Percentiles rank a stretch among this genome's conserved stretches.
Conservation (phyloP, 2,888 invertebrate genomes). For the Podotricha telesiphe region DNA sequence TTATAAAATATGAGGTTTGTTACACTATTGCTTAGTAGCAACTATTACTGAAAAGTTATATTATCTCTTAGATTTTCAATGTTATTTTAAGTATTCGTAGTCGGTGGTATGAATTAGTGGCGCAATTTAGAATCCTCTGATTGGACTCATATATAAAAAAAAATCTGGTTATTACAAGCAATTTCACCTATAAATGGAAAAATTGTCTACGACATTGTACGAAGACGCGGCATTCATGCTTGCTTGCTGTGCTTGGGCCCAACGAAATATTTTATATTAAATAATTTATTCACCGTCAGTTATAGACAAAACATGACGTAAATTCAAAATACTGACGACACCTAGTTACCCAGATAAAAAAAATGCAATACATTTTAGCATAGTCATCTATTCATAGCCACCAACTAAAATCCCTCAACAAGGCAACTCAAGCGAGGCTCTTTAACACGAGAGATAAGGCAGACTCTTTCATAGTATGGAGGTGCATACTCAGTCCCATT, state of each 20-base stretch:
- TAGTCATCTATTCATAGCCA: conserved; percentile 40
- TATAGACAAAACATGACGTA: not conserved
- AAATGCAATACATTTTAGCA: conserved; percentile 37
- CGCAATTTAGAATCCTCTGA: too few species aligned
- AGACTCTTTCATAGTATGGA: conserved; percentile 59
- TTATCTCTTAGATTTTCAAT: not conserved
- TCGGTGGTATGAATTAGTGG: too few species aligned
- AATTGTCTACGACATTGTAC: too few species aligned
- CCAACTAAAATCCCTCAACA: conserved; percentile 44
- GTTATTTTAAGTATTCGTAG: not conserved
- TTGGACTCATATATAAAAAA: too few species aligned
- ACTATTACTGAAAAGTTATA: not conserved
- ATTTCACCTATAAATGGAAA: too few species aligned
- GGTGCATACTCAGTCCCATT: conserved; percentile 67
- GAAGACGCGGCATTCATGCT: too few species aligned
- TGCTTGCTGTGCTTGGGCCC: not conserved
- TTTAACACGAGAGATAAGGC: conserved; percentile 68
- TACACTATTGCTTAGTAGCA: conserved; percentile 5
- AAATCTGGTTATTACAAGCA: too few species aligned
- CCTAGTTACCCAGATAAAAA: conserved; percentile 18
- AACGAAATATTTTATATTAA: not conserved
- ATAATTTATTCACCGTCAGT: not conserved
- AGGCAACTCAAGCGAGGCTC: conserved; percentile 58
- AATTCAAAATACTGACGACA: not conserved
- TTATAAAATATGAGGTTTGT: conserved; percentile 45